A percentile compares a stretch with the other conserved stretches of the same genome.
Evolutionary conservation across 2,113 vertebrate genomes (phyloP).

Genomic region (Brienomyrus longianalis): DNA sequence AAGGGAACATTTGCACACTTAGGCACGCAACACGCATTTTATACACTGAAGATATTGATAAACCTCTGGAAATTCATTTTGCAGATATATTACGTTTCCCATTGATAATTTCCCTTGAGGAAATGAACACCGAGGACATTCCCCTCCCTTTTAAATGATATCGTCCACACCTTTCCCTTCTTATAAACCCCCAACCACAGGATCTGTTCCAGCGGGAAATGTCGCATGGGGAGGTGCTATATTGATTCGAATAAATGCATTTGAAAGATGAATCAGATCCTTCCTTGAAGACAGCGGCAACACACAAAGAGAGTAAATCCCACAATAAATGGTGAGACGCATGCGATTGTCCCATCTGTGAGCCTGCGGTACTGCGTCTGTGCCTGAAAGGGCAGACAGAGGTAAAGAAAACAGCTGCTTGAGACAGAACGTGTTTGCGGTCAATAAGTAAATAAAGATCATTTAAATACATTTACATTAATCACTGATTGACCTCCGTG

Average conservation of each 20-base stretch:
- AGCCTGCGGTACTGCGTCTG: background rate
- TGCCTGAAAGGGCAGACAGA: background rate
- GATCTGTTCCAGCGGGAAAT: background rate
- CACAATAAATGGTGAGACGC: background rate
- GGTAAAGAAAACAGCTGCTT: background rate
- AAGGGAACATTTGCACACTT: background rate
- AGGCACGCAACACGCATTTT: background rate
- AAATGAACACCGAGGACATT: background rate
- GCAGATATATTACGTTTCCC: background rate
- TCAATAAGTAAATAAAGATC: background rate
- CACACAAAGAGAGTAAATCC: background rate
- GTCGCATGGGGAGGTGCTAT: background rate
- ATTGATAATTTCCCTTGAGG: slow-evolving; percentile 15
- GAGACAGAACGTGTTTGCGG: background rate
- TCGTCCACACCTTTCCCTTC: background rate
- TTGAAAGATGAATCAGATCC: background rate
- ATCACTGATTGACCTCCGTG: background rate
- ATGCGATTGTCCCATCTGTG: background rate
- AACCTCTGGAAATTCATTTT: slow-evolving; percentile 8
- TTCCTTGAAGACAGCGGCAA: background rate
- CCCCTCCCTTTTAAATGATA: background rate
- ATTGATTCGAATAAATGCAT: slow-evolving; percentile 3
- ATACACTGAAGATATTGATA: slow-evolving; percentile 6
- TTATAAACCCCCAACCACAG: background rate
- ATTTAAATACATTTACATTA: background rate